Conservation (phyloP, 2,888 invertebrate genomes). For the Elysia crispata region DNA sequence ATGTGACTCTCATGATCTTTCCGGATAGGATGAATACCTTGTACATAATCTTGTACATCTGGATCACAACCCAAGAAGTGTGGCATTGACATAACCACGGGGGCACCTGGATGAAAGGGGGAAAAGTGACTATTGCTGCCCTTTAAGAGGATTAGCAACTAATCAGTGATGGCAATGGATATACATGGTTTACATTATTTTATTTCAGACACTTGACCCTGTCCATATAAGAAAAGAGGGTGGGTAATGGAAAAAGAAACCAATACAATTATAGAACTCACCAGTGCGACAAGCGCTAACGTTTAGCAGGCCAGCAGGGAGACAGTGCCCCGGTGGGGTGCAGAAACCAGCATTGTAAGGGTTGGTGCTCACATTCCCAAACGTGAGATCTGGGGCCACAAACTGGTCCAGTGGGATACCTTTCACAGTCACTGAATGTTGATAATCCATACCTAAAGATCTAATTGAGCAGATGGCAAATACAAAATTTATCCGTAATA, state of each 20-base stretch:
- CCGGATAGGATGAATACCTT: constrained; percentile 65
- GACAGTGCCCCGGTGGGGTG: constrained; percentile 29
- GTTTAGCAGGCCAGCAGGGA: constrained; percentile 44
- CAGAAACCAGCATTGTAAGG: constrained; percentile 45
- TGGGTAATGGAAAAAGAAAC: too few species aligned
- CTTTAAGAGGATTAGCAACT: too few species aligned
- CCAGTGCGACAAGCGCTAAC: constrained; percentile 37
- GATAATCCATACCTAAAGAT: constrained; percentile 40
- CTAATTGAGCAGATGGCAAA: not conserved
- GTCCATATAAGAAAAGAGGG: too few species aligned
- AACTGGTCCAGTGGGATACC: constrained; percentile 38
- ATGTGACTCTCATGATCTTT: constrained; percentile 66
- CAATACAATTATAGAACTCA: too few species aligned
- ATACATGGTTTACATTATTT: too few species aligned
- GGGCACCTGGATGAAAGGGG: constrained; percentile 60
- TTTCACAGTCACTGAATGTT: not conserved
- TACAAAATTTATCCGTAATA: not conserved
- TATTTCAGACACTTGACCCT: too few species aligned
- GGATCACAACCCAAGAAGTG: constrained; percentile 73
- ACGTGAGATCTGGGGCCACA: constrained; percentile 41
- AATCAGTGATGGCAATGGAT: too few species aligned
- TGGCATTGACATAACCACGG: constrained; percentile 73
- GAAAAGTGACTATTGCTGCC: too few species aligned
- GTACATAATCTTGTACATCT: constrained; percentile 58
- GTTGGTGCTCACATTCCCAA: constrained; percentile 33